Evolutionary conservation across 2,797 vertebrate species (phyloP), one percentile per base, ranked within the genome.

Genomic region (Myotis daubentonii): DNA sequence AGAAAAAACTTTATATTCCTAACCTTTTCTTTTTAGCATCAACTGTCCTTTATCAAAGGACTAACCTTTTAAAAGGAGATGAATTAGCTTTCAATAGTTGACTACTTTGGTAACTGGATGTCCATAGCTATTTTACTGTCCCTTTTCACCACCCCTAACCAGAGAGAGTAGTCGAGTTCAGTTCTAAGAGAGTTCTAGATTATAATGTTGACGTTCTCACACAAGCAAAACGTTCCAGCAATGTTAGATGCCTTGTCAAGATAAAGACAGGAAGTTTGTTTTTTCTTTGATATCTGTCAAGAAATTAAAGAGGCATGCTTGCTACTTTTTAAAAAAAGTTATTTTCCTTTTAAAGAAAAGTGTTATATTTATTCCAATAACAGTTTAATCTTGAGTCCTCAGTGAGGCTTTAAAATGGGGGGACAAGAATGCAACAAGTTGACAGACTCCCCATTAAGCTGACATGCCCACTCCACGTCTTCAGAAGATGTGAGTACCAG

Each of bases 271-370:
- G 23, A 85, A 70, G 16, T 38, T 22, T 23, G 81, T 93, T 94
- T 93, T 66, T 78, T 8, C 11, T 44, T 65, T 71, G 33, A n/a
- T 71, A 75, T 71, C 86, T 95, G 71, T 89, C 90, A 93, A 94
- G 76, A 93, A 94, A 91, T 89, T 41, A 83, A 2, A 94, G 51
- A 57, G 23, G 28, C 30, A 12, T 88, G 51, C 68, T 76, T 85
- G 78, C 75, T 57, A 72, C 30, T 87, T 89, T 80, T 60, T 36
- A 19, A 8, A 49, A 49, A 13, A 89, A 93, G 28, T n/a, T 76
- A 10, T 82, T 71, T 90, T 94, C 49, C 38, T 8, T 72, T 92
- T 87, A 84, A 93, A 89, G 71, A 80, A 86, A 93, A 88, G 20
- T 53, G 65, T 49, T 84, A 65, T 30, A 55, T 55, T 91, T 91